phyloP scores from a whole-genome alignment of 2,888 invertebrate genomes.

The Conistra vaccinii region DNA sequence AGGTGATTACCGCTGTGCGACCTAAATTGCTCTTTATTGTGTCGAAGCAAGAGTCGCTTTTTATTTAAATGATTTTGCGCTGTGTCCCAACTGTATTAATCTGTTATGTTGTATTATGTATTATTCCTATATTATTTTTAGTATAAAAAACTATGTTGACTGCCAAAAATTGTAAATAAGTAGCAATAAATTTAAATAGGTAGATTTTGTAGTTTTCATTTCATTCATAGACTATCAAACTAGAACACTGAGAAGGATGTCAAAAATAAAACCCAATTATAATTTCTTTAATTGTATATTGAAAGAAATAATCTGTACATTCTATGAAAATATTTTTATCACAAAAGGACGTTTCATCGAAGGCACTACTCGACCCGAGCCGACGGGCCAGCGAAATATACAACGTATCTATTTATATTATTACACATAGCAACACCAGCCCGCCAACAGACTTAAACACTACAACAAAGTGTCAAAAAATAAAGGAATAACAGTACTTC shows the following conservation, averaged over 20 bases:
- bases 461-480: slow-evolving; percentile 88
- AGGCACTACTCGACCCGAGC: slow-evolving; percentile 80
- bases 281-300: slow-evolving; percentile 83
- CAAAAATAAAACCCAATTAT: slow-evolving; percentile 64
- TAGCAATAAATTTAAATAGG: slow-evolving; percentile 47
- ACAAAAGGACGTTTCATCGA: slow-evolving; percentile 88
- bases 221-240: neutral
- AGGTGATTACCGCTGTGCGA: no score
- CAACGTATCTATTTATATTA: slow-evolving; percentile 43
- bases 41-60: no score
- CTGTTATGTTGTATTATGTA: slow-evolving; percentile 3
- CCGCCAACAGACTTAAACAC: slow-evolving; percentile 68
- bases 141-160: slow-evolving; percentile 38
- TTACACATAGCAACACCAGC: slow-evolving; percentile 43
- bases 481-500: slow-evolving; percentile 84
- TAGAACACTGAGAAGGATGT: neutral
- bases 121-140: slow-evolving; percentile 11
- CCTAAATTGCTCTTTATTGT: no score
- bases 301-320: slow-evolving; percentile 89
- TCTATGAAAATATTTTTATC: slow-evolving; percentile 88
- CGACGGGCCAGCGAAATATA: slow-evolving; percentile 48
- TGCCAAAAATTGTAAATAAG: slow-evolving; percentile 65
- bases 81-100: no score
- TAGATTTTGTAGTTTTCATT: slow-evolving; percentile 16
- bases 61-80: no score